Conservation (phyloP, 2,888 invertebrate species). For the Patella pellucida region DNA sequence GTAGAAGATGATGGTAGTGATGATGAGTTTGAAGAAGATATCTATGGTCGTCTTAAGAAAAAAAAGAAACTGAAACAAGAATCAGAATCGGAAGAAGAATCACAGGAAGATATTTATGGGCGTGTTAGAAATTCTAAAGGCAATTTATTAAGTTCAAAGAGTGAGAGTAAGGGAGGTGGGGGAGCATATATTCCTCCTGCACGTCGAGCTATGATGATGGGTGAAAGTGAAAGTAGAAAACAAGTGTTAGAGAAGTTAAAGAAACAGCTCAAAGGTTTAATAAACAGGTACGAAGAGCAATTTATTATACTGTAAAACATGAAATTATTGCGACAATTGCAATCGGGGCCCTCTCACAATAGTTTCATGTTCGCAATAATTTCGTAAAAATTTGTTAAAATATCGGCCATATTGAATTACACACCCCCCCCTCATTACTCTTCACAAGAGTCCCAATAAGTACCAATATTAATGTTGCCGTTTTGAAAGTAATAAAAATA, state of each 20-base stretch:
- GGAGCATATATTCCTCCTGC: conserved; percentile 88
- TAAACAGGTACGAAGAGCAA: conserved; percentile 77
- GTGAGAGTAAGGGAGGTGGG: conserved; percentile 22
- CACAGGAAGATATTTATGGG: conserved; percentile 90
- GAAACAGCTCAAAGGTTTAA: conserved; percentile 87
- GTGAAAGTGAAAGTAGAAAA: conserved; percentile 69
- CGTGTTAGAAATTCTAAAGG: conserved; percentile 86
- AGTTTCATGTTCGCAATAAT: too few relatives aligned
- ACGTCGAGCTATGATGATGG: conserved; percentile 76
- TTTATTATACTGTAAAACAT: not conserved
- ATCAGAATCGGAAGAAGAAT: conserved; percentile 72
- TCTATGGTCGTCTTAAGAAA: not conserved
- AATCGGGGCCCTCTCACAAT: too few relatives aligned
- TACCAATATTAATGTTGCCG: too few relatives aligned
- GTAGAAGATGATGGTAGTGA: conserved; percentile 4
- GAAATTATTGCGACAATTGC: too few relatives aligned
- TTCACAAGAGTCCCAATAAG: too few relatives aligned
- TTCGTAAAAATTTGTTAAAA: too few relatives aligned
- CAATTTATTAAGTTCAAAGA: conserved; percentile 76
- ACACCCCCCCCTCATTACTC: too few relatives aligned
- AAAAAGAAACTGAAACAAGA: conserved; percentile 16
- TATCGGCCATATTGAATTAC: too few relatives aligned
- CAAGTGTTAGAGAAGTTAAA: conserved; percentile 78
- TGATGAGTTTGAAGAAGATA: conserved; percentile 5
- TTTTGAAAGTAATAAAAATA: too few relatives aligned